Percentiles rank a stretch among this genome's conserved stretches.
phyloP scores from a whole-genome alignment of 2,113 vertebrate genomes.

The Actenoides hombroni region DNA sequence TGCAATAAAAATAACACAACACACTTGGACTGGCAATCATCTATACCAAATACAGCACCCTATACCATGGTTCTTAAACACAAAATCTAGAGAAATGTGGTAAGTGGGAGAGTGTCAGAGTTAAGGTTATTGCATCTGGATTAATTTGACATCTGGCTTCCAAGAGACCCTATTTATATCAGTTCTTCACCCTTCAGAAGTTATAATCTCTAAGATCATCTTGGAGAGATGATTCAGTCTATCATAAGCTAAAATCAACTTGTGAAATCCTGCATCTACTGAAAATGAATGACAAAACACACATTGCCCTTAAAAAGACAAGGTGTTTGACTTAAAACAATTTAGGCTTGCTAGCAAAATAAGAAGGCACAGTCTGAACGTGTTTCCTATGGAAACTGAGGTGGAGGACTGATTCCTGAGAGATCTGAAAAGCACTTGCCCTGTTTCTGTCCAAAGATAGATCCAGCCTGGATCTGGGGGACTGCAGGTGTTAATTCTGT shows the following conservation, averaged over 20 bases:
- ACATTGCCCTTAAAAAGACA: not conserved
- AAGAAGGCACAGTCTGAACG: not conserved
- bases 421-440: not conserved
- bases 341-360: not conserved
- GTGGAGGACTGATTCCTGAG: not conserved
- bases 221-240: not conserved
- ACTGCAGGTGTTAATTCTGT: not conserved
- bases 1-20: not conserved
- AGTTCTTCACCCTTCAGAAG: not conserved
- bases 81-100: not conserved
- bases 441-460: not conserved
- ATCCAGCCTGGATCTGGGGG: not conserved
- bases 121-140: not conserved
- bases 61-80: not conserved
- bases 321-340: rapidly evolving
- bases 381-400: not conserved
- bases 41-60: not conserved
- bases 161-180: not conserved
- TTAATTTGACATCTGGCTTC: not conserved
- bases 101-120: not conserved
- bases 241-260: not conserved
- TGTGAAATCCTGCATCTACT: not conserved
- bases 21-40: not conserved
- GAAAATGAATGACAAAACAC: not conserved
- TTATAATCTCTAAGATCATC: not conserved